A percentile compares a stretch with the other conserved stretches of the same genome.
phyloP scores from a whole-genome alignment of 2,113 vertebrate species.

The Andinoacara biseriatus region DNA sequence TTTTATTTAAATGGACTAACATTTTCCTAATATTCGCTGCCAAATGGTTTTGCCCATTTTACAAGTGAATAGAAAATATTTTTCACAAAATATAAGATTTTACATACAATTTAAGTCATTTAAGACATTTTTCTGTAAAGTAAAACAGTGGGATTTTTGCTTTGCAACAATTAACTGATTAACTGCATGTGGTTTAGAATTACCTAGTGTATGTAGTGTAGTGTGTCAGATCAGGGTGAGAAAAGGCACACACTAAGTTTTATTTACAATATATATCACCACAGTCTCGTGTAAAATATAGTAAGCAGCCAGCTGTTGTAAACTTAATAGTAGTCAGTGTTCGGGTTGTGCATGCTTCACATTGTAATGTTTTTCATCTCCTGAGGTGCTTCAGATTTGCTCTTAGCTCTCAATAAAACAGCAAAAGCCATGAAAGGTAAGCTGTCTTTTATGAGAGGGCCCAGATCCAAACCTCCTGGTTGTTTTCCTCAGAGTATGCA shows the following conservation, averaged over 20 bases:
- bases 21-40: too few species aligned
- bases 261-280: slow-evolving; percentile 48
- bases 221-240: slow-evolving; percentile 7
- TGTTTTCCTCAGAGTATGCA: slow-evolving; percentile 48
- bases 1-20: too few species aligned
- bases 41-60: too few species aligned
- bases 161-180: too few species aligned
- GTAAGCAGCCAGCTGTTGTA: slow-evolving; percentile 30
- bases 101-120: too few species aligned
- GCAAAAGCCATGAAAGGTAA: slow-evolving; percentile 73
- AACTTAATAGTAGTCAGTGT: slow-evolving; percentile 38
- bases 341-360: slow-evolving; percentile 51
- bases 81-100: too few species aligned
- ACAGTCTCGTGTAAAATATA: slow-evolving; percentile 33
- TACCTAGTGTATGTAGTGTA: too few species aligned
- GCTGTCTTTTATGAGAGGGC: slow-evolving; percentile 73
- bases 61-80: too few species aligned
- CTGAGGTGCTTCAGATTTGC: slow-evolving; percentile 30
- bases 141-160: too few species aligned
- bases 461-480: slow-evolving; percentile 66
- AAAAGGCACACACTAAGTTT: slow-evolving; percentile 10
- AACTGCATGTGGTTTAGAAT: too few species aligned
- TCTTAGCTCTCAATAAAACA: slow-evolving; percentile 63
- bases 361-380: slow-evolving; percentile 47
- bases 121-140: too few species aligned